Conservation (phyloP, 2,888 invertebrate genomes). For the Hirtodrosophila histrioides region DNA sequence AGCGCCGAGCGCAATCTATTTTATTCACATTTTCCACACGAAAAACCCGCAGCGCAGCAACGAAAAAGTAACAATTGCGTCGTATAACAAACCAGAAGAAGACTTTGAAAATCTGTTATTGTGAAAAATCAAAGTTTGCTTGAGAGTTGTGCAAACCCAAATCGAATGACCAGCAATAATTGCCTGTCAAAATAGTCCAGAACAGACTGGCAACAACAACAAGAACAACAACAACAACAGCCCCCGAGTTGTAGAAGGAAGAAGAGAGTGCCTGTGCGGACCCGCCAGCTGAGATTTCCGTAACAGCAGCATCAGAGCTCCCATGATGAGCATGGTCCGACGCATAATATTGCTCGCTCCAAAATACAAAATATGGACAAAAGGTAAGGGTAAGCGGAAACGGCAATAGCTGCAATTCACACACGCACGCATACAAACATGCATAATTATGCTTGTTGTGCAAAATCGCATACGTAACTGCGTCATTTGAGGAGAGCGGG, state of each 20-base stretch:
- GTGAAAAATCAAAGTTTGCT: constrained; percentile 1
- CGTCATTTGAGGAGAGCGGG: constrained; percentile 63
- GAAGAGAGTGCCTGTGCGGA: constrained; percentile 26
- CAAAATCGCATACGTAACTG: constrained; percentile 76
- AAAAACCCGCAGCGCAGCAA: constrained; percentile 54
- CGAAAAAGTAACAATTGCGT: constrained; percentile 68
- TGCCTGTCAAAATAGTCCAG: constrained; percentile 40
- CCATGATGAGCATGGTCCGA: constrained; percentile 80
- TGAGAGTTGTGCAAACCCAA: constrained; percentile 25
- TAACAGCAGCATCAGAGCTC: constrained; percentile 37
- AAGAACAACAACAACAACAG: constrained; percentile 32
- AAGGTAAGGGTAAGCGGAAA: constrained; percentile 64
- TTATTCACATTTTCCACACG: constrained; percentile 73
- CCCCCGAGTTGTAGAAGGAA: constrained; percentile 26
- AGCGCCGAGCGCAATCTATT: constrained; percentile 76
- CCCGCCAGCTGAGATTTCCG: constrained; percentile 63
- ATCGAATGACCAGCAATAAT: constrained; percentile 48
- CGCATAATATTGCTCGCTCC: constrained; percentile 80
- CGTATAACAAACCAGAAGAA: constrained; percentile 43
- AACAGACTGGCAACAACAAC: constrained; percentile 41
- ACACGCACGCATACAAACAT: constrained; percentile 4
- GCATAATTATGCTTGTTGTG: constrained; percentile 40
- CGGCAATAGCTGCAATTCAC: constrained; percentile 18
- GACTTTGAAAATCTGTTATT: constrained; percentile 14
- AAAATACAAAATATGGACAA: constrained; percentile 79